These are phyloP conservation scores for Rousettus leschenaultii DNA, from an alignment of 2,113 vertebrate species.

Conservation along the genomic window DNA sequence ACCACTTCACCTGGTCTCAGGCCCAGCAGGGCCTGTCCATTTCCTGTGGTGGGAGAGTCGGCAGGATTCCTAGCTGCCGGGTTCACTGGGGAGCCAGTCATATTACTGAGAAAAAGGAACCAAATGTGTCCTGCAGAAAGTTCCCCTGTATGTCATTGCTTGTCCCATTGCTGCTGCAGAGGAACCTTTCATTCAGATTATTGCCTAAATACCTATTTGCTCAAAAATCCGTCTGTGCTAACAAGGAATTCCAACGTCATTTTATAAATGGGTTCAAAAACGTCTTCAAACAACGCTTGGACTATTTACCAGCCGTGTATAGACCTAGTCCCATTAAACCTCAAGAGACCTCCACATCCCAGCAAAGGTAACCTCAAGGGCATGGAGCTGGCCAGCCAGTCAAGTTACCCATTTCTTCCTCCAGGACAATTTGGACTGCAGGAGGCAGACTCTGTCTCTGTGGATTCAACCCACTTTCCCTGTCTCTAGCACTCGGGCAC, in stretches of 20 bases:
- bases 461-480: background rate
- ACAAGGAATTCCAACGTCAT: background rate
- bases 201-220: background rate
- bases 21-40: background rate
- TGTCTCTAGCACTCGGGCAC: background rate
- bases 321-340: background rate
- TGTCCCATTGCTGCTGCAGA: background rate
- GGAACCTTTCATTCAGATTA: background rate
- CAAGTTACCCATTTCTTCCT: background rate
- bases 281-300: background rate
- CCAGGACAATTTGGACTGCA: background rate
- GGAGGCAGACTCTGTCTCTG: background rate
- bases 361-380: background rate
- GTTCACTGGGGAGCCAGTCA: background rate
- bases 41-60: background rate
- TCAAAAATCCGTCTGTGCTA: background rate
- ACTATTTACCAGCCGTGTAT: background rate
- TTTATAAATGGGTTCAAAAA: background rate
- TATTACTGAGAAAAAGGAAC: background rate
- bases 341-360: background rate
- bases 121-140: background rate
- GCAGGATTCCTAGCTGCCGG: background rate
- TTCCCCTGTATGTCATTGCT: background rate
- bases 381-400: accelerated
- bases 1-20: too few relatives aligned